Evolutionary conservation across 2,797 vertebrate genomes (phyloP), one percentile per base, ranked within the genome.

Genomic region (Pseudomugil tenellus): DNA sequence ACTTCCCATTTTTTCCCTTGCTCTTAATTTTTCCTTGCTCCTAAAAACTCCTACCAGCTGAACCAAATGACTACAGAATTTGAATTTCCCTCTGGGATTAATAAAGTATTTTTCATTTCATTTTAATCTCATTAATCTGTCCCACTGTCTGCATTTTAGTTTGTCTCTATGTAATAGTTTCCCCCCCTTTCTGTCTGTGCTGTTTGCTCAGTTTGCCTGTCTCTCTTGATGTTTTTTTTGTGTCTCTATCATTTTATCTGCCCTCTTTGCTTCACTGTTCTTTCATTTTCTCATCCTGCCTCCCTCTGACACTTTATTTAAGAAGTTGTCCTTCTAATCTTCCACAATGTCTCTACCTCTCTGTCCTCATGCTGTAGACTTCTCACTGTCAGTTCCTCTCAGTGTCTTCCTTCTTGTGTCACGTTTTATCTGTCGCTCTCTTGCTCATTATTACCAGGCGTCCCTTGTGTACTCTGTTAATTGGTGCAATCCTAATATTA

Each of bases 401-500:
- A 85, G 68, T 71, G 55, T 81, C 74, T 78, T 67, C 54, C 49
- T 81, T 61, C 66, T 67, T 58, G 70, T 84, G 71, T 82, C 53
- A 73, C 72, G 67, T 81, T 84, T 80, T 76, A 73, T 76, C 69
- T 35, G 23, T 68, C 67, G 43, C 77, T 77, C 71, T 80, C 70
- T 68, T 62, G 62, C 80, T 84, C 84, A 86, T 92, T 87, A 89
- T 83, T 84, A 79, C 70, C 76, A 68, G 58, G 23, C 25, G 72
- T 89, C 87, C 85, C 89, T 28, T 81, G 88, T 87, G 89, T 89
- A n/a, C 52, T 64, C 58, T 21, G 68, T 71, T 90, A 92, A 91
- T 92, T 91, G 80, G 84, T 79, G 70, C 84, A 84, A 68, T 80
- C 70, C 85, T 89, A 88, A 89, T 89, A 89, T 89, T 89, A 92